These are phyloP conservation scores for Drosophila villosipedis DNA, from an alignment of 2,888 invertebrate species.

Conservation along the genomic window DNA sequence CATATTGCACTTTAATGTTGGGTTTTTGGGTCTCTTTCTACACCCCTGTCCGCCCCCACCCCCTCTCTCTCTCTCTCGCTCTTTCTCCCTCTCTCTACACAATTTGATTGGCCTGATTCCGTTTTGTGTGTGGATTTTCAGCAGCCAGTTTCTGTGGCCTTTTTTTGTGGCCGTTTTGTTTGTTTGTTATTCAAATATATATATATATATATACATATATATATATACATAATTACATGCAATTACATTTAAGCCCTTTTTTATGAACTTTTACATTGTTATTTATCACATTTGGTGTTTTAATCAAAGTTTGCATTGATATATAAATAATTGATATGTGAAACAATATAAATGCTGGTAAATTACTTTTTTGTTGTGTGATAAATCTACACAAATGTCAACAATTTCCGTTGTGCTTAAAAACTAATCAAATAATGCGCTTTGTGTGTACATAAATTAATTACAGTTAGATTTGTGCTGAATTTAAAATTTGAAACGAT, in stretches of 20 bases:
- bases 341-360: background rate
- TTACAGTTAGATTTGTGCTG: background rate
- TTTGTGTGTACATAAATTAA: slow-evolving; percentile 1
- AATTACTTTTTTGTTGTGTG: slow-evolving; percentile 5
- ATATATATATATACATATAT: slow-evolving; percentile 5
- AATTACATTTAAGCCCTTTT: slow-evolving; percentile 11
- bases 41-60: too few species aligned
- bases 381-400: background rate
- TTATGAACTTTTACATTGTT: slow-evolving; percentile 2
- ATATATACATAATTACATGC: slow-evolving; percentile 15
- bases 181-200: slow-evolving; percentile 3
- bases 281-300: slow-evolving; percentile 19
- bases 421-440: slow-evolving; percentile 2
- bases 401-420: background rate
- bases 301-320: slow-evolving; percentile 32
- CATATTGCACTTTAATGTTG: slow-evolving; percentile 47
- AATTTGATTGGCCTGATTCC: slow-evolving; percentile 41
- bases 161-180: slow-evolving; percentile 25
- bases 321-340: background rate
- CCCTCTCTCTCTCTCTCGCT: background rate
- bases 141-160: slow-evolving; percentile 18
- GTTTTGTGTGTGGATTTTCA: slow-evolving; percentile 20
- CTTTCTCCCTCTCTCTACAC: background rate
- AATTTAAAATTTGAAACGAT: background rate
- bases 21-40: slow-evolving; percentile 1